Conservation (phyloP, 2,888 invertebrate species). For the Cataglyphis altisquamis region DNA sequence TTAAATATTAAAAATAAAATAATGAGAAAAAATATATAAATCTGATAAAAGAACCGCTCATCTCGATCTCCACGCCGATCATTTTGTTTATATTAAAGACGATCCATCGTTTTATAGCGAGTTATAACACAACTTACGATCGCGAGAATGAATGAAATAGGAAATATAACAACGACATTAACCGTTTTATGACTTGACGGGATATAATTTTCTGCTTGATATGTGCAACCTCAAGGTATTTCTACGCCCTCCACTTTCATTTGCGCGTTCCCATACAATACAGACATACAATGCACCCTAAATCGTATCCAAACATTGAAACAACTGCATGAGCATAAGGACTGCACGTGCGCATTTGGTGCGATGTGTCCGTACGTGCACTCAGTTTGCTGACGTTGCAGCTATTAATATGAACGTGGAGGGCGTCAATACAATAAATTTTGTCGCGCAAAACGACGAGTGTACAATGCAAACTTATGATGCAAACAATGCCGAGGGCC, state of each 20-base stretch:
- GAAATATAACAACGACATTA: background rate
- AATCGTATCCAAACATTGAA: slow-evolving; percentile 49
- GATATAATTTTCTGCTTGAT: slow-evolving; percentile 43
- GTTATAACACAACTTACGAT: slow-evolving; percentile 5
- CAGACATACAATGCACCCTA: slow-evolving; percentile 44
- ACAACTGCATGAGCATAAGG: slow-evolving; percentile 1
- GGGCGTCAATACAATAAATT: slow-evolving; percentile 72
- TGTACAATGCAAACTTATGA: slow-evolving; percentile 34
- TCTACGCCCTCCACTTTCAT: slow-evolving; percentile 45
- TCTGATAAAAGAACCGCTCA: background rate
- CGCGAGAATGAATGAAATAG: slow-evolving; percentile 10
- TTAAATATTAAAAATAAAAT: background rate
- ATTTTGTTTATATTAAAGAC: slow-evolving; percentile 15
- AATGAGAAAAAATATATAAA: background rate
- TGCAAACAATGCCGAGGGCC: slow-evolving; percentile 35
- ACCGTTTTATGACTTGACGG: slow-evolving; percentile 27
- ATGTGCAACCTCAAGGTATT: slow-evolving; percentile 33
- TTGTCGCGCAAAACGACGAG: slow-evolving; percentile 56
- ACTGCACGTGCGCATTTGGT: slow-evolving; percentile 28
- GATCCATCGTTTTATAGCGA: background rate
- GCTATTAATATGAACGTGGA: slow-evolving; percentile 70
- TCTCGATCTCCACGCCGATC: background rate
- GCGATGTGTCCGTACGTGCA: slow-evolving; percentile 12
- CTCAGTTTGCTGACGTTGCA: slow-evolving; percentile 30
- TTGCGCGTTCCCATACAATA: slow-evolving; percentile 26